phyloP scores from a whole-genome alignment of 2,113 vertebrate species.

The Pteronura brasiliensis region DNA sequence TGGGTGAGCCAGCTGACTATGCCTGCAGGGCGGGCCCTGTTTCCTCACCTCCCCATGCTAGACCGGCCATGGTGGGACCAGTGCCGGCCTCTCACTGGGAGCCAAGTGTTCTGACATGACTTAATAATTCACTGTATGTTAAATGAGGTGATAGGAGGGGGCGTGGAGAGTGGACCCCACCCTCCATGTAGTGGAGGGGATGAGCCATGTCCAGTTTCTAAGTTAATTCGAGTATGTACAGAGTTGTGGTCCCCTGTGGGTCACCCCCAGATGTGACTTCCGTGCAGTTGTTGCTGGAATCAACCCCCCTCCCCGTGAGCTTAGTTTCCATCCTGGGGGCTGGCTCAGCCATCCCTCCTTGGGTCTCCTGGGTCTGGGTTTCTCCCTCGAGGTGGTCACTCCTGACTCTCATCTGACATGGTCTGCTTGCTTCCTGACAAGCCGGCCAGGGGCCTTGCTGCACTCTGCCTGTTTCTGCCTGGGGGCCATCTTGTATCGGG shows the following conservation, averaged over 20 bases:
- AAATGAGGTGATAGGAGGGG: not conserved
- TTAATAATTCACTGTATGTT: not conserved
- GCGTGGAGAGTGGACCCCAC: not conserved
- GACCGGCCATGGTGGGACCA: not conserved
- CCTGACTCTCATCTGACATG: too few species aligned
- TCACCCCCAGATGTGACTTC: too few species aligned
- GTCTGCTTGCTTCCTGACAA: not conserved
- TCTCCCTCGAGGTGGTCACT: not conserved
- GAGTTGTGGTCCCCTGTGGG: not conserved
- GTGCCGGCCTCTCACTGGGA: not conserved
- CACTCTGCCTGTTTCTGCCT: not conserved
- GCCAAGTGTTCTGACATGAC: not conserved
- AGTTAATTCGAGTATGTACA: not conserved
- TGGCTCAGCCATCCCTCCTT: not conserved
- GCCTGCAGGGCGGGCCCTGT: not conserved
- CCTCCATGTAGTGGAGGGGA: too few species aligned
- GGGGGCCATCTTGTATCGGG: not conserved
- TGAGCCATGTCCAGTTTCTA: not conserved
- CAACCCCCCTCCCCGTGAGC: not conserved
- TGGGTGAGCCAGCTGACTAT: not conserved
- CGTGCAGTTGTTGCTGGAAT: not conserved
- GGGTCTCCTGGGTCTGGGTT: not conserved
- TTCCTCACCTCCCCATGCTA: not conserved
- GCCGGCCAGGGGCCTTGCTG: too few species aligned
- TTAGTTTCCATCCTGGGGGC: not conserved